Base-by-base conservation (phyloP, 2,888 invertebrate genomes). In the Drosophila prolongata region DNA sequence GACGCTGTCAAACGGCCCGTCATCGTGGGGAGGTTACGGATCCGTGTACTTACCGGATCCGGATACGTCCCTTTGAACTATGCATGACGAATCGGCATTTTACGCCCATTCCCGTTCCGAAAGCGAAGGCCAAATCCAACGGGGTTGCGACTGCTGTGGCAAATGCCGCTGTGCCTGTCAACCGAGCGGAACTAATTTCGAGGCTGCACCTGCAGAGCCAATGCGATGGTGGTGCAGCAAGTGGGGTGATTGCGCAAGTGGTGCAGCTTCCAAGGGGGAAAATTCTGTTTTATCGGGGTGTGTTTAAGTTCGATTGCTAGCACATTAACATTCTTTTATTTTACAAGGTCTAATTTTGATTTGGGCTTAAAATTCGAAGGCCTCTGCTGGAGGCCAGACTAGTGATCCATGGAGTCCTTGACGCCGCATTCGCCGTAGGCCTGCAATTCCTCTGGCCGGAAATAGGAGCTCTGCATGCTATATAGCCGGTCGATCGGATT, bases 391-490 rank as follows among this genome's bases (percentile, higher is more conserved):
- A 10, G 49, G 35, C 50, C 44, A 9, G 46, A 47, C 57, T 78
- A 90, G 66, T 90, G 89, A 47, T 91, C 91, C 70, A 80, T 75
- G n/a, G 79, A 47, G 16, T 91, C 90, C 72, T 90, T 91, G 59
- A 81, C 81, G 30, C 86, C 84, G 57, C 89, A 91, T 27, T 91
- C 91, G 4, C 88, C 83, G 37, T 90, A 92, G 57, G 87, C 73
- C n/a, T 87, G 89, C 54, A 92, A 72, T 64, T 94, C 94, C 69
- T 94, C 94, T 34, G 93, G 93, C 76, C 94, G 94, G 91, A 94
- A 94, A 83, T 94, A 94, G 13, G 94, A 94, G 80, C 93, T 94
- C 86, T 94, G 94, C 94, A 94, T 94, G 65, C 94, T 94, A 85
- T 94, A 94, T 14, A 94, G 90, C 44, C 94, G 93, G 91, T 94